Evolutionary conservation across 2,797 vertebrate species (phyloP).

Genomic region (Leptatherina wallacei): DNA sequence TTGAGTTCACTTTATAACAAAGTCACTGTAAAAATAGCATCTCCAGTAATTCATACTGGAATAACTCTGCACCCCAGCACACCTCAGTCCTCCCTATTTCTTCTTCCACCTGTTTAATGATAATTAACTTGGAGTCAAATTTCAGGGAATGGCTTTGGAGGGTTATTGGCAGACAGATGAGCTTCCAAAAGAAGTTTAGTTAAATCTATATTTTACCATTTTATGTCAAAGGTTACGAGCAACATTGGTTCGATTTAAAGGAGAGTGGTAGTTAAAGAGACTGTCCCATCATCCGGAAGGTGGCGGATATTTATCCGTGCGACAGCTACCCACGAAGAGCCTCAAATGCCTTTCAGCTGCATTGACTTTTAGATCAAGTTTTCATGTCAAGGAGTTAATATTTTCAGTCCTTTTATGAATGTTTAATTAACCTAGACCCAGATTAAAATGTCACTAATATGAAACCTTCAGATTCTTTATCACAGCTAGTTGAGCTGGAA

Average conservation of each 20-base stretch:
- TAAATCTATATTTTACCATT: conserved; percentile 61
- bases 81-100: not conserved
- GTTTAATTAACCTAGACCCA: conserved; percentile 60
- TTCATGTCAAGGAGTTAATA: conserved; percentile 59
- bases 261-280: conserved; percentile 45
- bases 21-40: conserved; percentile 8
- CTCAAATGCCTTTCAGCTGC: conserved; percentile 5
- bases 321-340: conserved; percentile 21
- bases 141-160: conserved; percentile 31
- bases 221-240: conserved; percentile 56
- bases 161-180: conserved; percentile 59
- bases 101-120: conserved; percentile 24
- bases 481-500: conserved; percentile 48
- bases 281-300: conserved; percentile 49
- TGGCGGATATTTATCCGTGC: conserved; percentile 51
- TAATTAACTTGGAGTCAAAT: conserved; percentile 41
- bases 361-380: conserved; percentile 24
- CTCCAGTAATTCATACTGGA: not conserved
- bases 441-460: conserved; percentile 63
- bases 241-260: conserved; percentile 51
- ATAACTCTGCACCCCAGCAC: not conserved
- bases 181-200: conserved; percentile 49
- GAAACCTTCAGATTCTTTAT: conserved; percentile 53
- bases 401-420: conserved; percentile 45
- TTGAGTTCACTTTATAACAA: not conserved